These are phyloP conservation scores for Cheilosia scutellata DNA, from an alignment of 2,888 invertebrate genomes.

Conservation along the genomic window DNA sequence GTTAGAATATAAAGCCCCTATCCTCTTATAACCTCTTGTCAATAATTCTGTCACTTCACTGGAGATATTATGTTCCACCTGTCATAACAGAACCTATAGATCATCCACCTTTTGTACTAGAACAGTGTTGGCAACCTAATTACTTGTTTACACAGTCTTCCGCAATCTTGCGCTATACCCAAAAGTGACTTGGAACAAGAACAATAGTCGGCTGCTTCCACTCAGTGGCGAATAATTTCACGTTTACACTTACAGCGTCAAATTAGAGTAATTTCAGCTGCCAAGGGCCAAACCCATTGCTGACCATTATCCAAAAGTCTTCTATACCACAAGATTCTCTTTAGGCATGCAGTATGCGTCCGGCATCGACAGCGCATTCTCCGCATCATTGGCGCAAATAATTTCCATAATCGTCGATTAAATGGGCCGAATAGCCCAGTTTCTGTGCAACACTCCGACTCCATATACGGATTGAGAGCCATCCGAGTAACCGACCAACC, in stretches of 20 bases:
- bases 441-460: constrained; percentile 48
- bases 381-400: constrained; percentile 72
- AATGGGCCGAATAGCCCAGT: constrained; percentile 73
- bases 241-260: constrained; percentile 74
- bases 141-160: constrained; percentile 17
- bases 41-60: no score
- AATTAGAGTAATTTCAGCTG: constrained; percentile 71
- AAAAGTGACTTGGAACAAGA: neutral
- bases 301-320: constrained; percentile 71
- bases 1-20: no score
- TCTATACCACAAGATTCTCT: constrained; percentile 9
- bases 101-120: no score
- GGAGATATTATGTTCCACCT: no score
- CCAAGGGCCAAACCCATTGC: constrained; percentile 62
- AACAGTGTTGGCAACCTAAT: neutral
- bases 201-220: constrained; percentile 2
- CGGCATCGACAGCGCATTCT: constrained; percentile 51
- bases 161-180: neutral
- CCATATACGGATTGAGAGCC: neutral
- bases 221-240: constrained; percentile 58
- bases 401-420: constrained; percentile 75
- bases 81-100: no score
- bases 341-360: constrained; percentile 58
- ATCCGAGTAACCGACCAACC: neutral
- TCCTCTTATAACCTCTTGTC: no score